Evolutionary conservation across 2,113 vertebrate genomes (phyloP), one percentile per base, ranked within the genome.

Genomic region (Bagarius yarrelli): DNA sequence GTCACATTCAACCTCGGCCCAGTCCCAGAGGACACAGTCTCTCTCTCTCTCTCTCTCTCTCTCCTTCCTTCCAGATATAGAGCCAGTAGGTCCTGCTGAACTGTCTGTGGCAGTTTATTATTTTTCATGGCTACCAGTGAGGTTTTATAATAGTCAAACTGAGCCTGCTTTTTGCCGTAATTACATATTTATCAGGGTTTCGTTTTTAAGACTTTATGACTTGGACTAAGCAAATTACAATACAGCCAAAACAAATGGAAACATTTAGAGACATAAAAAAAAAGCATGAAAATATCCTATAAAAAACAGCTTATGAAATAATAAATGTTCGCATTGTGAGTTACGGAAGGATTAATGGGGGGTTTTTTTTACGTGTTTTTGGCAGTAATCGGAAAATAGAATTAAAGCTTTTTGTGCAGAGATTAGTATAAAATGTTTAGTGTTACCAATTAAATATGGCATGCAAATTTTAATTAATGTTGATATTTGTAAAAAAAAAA

Each of bases 1-100:
- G 72, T 75, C 80, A 63, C 75, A 67, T 75, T 70, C 86, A 84
- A 74, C 81, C 83, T 84, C 50, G 59, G 71, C 70, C 70, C 73
- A 52, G 76, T 72, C 85, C 80, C 82, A 56, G 70, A 81, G 84
- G 81, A 85, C 81, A 27, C 13, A 2, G 40, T 75, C 34, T 79
- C 30, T 76, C 81, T 70, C 59, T 44, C 55, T 83, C 40, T 69
- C 19, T 21, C 18, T 27, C 70, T 23, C 16, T 57, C 64, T 61
- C 55, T 72, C 19, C 14, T 57, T 56, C 21, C 27, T 80, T 69
- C 21, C 57, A 74, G 27, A 67, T 25, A 70, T 61, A 55, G 69
- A 75, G 76, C 52, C 18, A 27, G 23, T 44, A 15, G 63, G 53
- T 76, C 56, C 40, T 34, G 56, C 55, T 72, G 70, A 57, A 83